Evolutionary conservation across 2,113 vertebrate genomes (phyloP), one percentile per base, ranked within the genome.

Genomic region (Leptocoma aspasia): DNA sequence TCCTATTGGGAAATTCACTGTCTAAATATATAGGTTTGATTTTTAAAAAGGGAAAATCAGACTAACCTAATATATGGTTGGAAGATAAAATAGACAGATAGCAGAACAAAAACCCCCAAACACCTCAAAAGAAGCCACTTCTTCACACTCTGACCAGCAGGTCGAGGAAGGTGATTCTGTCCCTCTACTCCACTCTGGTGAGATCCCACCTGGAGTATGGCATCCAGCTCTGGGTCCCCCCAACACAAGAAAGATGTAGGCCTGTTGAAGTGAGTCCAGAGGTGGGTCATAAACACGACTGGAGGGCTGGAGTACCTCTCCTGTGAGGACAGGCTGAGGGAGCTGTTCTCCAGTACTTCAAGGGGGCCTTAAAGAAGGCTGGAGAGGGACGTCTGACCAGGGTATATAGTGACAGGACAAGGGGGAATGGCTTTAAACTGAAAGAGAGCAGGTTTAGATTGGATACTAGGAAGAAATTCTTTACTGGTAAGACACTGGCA

Each of bases 31-130:
- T 39, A 71, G 76, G 14, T 41, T 90, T 86, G 56, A 75, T 89
- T 89, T 90, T 96, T 93, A 72, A 86, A 90, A 81, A 61, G 44
- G 44, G 53, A 92, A 95, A 86, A 94, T 52, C 69, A 86, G 69
- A 17, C 80, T 89, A 82, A 63, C 80, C 68, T 89, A 90, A 78
- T 60, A 81, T 42, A 81, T 54, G 27, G 17, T 45, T 88, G 59
- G 37, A 92, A 94, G 54, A 57, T 28, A 84, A 90, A 94, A 76
- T 22, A 63, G 49, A 5, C 50, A 82, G 73, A 42, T 5, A 59
- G 8, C 2, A 10, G 28, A 42, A 61, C 8, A 49, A 70, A 63
- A 83, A 18, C 9, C 12, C 13, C 14, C 16, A 41, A 68, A 35
- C 19, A 8, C 4, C 18, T 81, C 65, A 16, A 82, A 69, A 80